These are phyloP conservation scores for Muscicapa comitata DNA, from an alignment of 2,797 vertebrate species.

Conservation along the genomic window DNA sequence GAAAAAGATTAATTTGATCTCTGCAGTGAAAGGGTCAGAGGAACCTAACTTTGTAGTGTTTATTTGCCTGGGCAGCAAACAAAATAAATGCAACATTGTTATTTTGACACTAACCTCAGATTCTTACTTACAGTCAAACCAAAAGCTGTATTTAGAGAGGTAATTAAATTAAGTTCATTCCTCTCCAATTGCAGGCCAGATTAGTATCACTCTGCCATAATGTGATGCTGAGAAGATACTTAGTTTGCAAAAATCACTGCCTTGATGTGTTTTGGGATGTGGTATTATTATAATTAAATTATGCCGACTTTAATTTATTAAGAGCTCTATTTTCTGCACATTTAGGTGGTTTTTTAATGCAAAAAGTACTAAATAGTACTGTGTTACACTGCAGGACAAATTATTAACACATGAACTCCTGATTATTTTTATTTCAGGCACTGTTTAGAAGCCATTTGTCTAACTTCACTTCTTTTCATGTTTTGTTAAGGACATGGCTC, in stretches of 20 bases:
- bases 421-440: not conserved
- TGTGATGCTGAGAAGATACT: not conserved
- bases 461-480: not conserved
- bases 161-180: not conserved
- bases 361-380: not conserved
- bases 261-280: not conserved
- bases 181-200: not conserved
- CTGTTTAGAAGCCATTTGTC: not conserved
- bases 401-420: not conserved
- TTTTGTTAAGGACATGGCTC: not conserved
- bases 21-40: not conserved
- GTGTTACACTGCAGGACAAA: not conserved
- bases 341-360: not conserved
- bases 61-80: not conserved
- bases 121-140: not conserved
- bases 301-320: not conserved
- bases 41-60: not conserved
- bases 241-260: not conserved
- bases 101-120: not conserved
- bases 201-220: not conserved
- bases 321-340: not conserved
- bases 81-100: not conserved
- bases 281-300: not conserved
- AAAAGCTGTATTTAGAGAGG: not conserved
- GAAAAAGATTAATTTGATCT: not conserved